Evolutionary conservation across 2,113 vertebrate genomes (phyloP).

Genomic region (Sturnira hondurensis): DNA sequence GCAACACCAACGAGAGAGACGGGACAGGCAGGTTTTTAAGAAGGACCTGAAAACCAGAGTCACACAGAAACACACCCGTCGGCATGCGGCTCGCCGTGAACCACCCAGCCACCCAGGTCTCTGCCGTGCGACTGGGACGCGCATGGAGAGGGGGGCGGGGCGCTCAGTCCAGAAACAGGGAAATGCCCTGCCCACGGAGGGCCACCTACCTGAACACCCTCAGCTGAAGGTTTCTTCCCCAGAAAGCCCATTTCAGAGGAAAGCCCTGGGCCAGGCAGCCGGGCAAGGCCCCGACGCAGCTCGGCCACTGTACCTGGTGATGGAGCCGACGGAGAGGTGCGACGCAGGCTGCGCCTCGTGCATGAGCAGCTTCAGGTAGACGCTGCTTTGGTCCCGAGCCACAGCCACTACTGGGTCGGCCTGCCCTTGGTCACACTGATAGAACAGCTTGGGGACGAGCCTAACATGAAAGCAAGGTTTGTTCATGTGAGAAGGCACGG

Average conservation of each 20-base stretch:
- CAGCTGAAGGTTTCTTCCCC: neutral
- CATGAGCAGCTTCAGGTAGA: slow-evolving; percentile 96
- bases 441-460: slow-evolving; percentile 93
- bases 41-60: neutral
- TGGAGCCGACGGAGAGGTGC: slow-evolving; percentile 93
- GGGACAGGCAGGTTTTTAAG: neutral
- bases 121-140: rapidly evolving
- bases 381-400: slow-evolving; percentile 93
- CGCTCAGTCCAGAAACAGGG: neutral
- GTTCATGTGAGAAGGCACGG: neutral
- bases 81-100: rapidly evolving
- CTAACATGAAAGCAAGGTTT: slow-evolving; percentile 71
- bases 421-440: slow-evolving; percentile 94
- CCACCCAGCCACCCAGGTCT: rapidly evolving
- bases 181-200: neutral
- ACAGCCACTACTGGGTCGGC: slow-evolving; percentile 94
- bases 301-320: slow-evolving; percentile 86
- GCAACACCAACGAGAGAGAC: too few species aligned
- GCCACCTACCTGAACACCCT: neutral
- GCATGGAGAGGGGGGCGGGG: neutral
- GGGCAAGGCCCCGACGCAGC: rapidly evolving
- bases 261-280: neutral
- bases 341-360: slow-evolving; percentile 94
- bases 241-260: rapidly evolving
- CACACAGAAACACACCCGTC: rapidly evolving